Evolutionary conservation across 2,797 vertebrate species (phyloP), one percentile per base, ranked within the genome.

Genomic region (Bovichtus diacanthus): DNA sequence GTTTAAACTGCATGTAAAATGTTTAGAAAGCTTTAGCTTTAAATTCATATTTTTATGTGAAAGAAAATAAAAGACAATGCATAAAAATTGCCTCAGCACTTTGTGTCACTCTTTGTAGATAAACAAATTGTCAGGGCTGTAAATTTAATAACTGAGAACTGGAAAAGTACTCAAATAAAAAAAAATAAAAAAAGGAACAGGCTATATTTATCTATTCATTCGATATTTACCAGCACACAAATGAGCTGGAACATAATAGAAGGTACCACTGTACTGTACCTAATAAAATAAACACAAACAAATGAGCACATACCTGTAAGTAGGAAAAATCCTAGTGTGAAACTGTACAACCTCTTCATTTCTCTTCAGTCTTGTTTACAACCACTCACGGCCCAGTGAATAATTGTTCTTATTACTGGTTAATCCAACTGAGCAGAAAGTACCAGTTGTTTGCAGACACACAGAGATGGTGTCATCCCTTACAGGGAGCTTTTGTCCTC

Each of bases 271-370:
- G 6, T n/a, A 21, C 16, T n/a, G 7, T 15, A 38, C 0, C 19
- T 12, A 31, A n/a, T 38, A 19, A 13, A 38, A 41, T 23, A 27
- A 65, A 75, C 8, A 29, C 3, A 27, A 59, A 18, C n/a, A 70
- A 44, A 63, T 38, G 0, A 58, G 46, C 15, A 87, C 87, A 74
- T 89, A 91, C 85, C 90, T 67, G 61, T 49, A 36, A 89, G 76
- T 67, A 92, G 76, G 63, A 89, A 73, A 53, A 87, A 38, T 74
- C 79, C 75, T 3, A 87, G n/a, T 3, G 56, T 77, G 65, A 83
- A 77, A 61, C 18, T 73, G 54, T 25, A 63, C 75, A 84, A n/a
- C 39, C 18, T 82, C 80, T 43, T 70, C 82, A 84, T 91, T 74
- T 83, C 74, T 77, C 27, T 49, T 77, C 47, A 19, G 54, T 68